phyloP scores from a whole-genome alignment of 2,113 vertebrate species.

The Polyodon spathula region DNA sequence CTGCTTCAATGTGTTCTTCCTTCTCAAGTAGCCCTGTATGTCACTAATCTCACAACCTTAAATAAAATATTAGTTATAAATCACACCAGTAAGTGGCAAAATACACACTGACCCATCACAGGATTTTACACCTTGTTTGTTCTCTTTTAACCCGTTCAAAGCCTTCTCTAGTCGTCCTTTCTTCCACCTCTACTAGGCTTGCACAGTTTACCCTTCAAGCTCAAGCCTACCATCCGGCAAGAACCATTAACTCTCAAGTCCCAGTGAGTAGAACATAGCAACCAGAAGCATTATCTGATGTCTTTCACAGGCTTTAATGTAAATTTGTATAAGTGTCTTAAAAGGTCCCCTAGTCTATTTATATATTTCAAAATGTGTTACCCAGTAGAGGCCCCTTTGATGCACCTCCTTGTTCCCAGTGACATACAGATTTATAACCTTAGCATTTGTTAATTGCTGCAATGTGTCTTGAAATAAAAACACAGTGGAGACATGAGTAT shows the following conservation, averaged over 20 bases:
- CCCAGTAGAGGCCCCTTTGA: background rate
- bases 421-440: background rate
- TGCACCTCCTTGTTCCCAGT: background rate
- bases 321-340: constrained; percentile 2
- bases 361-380: constrained; percentile 1
- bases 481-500: too few relatives aligned
- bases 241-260: background rate
- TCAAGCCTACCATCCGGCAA: background rate
- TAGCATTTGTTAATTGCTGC: background rate
- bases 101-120: constrained; percentile 58
- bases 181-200: background rate
- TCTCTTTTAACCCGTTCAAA: background rate
- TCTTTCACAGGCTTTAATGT: constrained; percentile 2
- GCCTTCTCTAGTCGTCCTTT: background rate
- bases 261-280: background rate
- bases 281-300: constrained; percentile 3
- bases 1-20: constrained; percentile 19
- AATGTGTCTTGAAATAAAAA: too few relatives aligned
- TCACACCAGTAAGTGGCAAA: constrained; percentile 52
- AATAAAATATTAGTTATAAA: constrained; percentile 58
- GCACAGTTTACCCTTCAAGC: background rate
- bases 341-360: constrained; percentile 1
- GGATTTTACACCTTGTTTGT: constrained; percentile 34
- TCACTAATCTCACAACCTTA: constrained; percentile 56
- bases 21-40: constrained; percentile 41